A percentile compares a stretch with the other conserved stretches of the same genome.
These are phyloP conservation scores for Gymnothorax reevesii DNA, from an alignment of 2,797 vertebrate species.

Conservation along the genomic window DNA sequence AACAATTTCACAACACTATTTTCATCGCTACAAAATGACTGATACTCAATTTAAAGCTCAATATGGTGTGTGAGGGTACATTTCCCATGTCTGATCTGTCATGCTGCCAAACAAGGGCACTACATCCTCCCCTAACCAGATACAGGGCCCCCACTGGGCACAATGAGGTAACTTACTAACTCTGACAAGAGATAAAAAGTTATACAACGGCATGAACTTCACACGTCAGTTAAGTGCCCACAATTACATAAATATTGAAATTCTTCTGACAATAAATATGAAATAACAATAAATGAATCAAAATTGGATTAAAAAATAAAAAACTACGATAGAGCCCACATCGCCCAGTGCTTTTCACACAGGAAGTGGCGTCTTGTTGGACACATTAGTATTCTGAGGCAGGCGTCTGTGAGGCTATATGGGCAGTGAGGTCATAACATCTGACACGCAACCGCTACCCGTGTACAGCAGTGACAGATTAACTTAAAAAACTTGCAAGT, in stretches of 20 bases:
- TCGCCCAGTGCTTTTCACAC: not conserved
- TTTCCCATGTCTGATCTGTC: not conserved
- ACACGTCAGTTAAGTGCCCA: not conserved
- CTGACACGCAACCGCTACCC: not conserved
- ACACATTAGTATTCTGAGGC: not conserved
- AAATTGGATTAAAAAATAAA: not conserved
- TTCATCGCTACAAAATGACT: too few species aligned
- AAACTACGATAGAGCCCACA: not conserved
- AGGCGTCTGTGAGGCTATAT: not conserved
- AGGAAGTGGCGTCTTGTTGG: not conserved
- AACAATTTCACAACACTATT: too few species aligned
- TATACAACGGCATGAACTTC: not conserved
- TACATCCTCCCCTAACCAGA: not conserved
- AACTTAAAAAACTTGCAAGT: not conserved
- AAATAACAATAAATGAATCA: not conserved
- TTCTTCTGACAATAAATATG: not conserved
- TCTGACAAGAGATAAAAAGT: not conserved
- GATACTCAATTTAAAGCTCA: too few species aligned
- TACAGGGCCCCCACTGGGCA: not conserved
- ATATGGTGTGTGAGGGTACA: too few species aligned
- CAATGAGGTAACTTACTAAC: slow-evolving; percentile 23
- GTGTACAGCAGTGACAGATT: not conserved
- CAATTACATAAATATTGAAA: too few species aligned
- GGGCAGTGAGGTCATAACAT: not conserved
- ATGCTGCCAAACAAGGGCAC: not conserved